phyloP scores from a whole-genome alignment of 1,140 invertebrate genomes.

The Conus betulinus region DNA sequence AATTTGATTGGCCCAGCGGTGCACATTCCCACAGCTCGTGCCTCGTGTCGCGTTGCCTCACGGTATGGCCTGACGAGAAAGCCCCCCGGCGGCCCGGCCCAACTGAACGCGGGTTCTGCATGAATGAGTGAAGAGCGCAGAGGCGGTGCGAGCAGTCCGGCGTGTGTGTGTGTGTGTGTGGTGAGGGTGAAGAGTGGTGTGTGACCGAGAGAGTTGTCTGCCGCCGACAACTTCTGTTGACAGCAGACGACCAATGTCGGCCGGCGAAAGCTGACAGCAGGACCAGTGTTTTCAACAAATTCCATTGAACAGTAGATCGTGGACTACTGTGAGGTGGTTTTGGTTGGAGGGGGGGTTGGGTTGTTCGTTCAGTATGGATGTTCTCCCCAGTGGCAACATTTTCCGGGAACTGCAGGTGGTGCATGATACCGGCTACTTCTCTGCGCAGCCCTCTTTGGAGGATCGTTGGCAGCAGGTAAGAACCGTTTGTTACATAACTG shows the following conservation, averaged over 20 bases:
- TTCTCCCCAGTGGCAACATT: conserved; percentile 96
- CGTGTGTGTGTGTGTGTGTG: background rate
- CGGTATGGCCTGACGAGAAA: too few relatives aligned
- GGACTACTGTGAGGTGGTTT: too few relatives aligned
- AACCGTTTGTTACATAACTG: conserved; percentile 8
- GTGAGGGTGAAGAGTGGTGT: too few relatives aligned
- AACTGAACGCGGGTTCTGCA: conserved; percentile 12
- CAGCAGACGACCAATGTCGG: background rate
- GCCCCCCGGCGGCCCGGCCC: too few relatives aligned
- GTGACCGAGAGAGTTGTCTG: background rate
- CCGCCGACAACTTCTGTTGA: background rate
- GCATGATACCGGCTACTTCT: conserved; percentile 97
- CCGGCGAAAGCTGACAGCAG: background rate
- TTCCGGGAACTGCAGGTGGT: conserved; percentile 97
- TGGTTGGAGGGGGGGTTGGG: background rate
- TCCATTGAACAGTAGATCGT: too few relatives aligned
- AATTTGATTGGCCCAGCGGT: conserved; percentile 45
- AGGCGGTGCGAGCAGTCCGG: background rate
- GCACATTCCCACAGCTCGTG: conserved; percentile 36
- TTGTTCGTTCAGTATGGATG: conserved; percentile 82
- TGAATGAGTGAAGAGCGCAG: conserved; percentile 36
- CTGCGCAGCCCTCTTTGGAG: conserved; percentile 93
- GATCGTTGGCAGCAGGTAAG: conserved; percentile 99
- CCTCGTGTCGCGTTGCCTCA: background rate
- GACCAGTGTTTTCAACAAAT: background rate